Percentiles rank a stretch among this genome's conserved stretches.
phyloP scores from a whole-genome alignment of 2,797 vertebrate genomes.

The Chelon auratus region DNA sequence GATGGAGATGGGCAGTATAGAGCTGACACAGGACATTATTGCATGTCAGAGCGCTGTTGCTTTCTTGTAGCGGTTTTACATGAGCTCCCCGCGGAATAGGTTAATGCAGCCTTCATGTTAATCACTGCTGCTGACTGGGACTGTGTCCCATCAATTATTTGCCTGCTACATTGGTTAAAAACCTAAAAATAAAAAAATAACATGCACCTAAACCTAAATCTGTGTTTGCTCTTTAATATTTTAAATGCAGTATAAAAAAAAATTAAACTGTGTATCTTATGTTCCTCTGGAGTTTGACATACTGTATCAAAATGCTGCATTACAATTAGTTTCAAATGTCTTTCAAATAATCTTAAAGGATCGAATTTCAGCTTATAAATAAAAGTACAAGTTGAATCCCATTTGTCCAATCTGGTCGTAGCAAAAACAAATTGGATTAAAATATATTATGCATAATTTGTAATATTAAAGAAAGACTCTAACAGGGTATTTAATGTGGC shows the following conservation, averaged over 20 bases:
- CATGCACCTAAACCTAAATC: too few species aligned
- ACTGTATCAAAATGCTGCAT: too few species aligned
- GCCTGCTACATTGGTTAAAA: not conserved
- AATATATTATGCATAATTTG: not conserved
- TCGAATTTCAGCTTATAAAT: too few species aligned
- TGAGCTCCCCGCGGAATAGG: constrained; percentile 34
- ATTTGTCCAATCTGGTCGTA: constrained; percentile 3
- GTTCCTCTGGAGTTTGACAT: too few species aligned
- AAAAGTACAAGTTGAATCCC: not conserved
- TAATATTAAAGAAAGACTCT: not conserved
- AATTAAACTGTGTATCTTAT: too few species aligned
- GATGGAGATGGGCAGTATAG: constrained; percentile 62
- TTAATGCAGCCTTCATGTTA: constrained; percentile 21
- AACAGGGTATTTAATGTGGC: too few species aligned
- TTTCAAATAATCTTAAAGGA: too few species aligned
- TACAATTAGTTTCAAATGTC: too few species aligned
- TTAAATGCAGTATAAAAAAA: too few species aligned
- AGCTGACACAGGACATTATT: constrained; percentile 69
- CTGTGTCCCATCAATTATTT: not conserved
- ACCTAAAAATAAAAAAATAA: not conserved
- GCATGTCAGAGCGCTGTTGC: constrained; percentile 58
- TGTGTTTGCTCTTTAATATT: too few species aligned
- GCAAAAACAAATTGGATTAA: not conserved
- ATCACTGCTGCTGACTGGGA: constrained; percentile 25
- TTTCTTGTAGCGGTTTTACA: constrained; percentile 48